Evolutionary conservation across 2,113 vertebrate species (phyloP).

Genomic region (Panthera uncia): DNA sequence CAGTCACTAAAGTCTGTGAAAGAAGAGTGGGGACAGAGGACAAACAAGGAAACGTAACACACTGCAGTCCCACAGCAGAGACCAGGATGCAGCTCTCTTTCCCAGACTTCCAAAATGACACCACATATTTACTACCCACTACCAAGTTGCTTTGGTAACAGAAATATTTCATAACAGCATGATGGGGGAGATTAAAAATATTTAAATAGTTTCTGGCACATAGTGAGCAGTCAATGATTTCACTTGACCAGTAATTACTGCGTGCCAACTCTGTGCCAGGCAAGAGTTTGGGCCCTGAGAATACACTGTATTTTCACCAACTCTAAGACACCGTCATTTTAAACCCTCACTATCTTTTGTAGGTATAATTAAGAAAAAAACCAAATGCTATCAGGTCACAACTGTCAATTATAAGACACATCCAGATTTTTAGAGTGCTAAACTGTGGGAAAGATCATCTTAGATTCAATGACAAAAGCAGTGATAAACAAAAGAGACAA

Average conservation of each 20-base stretch:
- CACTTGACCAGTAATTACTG: background rate
- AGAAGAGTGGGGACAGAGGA: background rate
- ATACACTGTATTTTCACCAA: background rate
- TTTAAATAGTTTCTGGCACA: background rate
- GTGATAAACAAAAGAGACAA: background rate
- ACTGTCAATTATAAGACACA: background rate
- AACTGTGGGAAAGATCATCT: background rate
- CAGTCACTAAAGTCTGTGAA: background rate
- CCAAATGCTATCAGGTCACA: background rate
- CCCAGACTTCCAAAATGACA: background rate
- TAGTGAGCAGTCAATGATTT: background rate
- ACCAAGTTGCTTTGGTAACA: background rate
- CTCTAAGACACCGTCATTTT: background rate
- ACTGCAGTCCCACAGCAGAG: background rate
- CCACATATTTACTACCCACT: background rate
- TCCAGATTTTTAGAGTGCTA: background rate
- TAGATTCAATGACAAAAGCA: background rate
- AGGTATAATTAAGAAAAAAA: slow-evolving; percentile 2
- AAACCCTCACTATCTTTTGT: background rate
- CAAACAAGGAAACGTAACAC: background rate
- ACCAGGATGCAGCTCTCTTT: background rate
- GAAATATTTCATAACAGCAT: background rate
- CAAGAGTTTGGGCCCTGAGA: background rate
- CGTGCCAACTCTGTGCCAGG: background rate
- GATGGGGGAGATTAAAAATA: background rate